Base-by-base conservation (phyloP, 2,113 vertebrate species). In the Pardalotus punctatus region DNA sequence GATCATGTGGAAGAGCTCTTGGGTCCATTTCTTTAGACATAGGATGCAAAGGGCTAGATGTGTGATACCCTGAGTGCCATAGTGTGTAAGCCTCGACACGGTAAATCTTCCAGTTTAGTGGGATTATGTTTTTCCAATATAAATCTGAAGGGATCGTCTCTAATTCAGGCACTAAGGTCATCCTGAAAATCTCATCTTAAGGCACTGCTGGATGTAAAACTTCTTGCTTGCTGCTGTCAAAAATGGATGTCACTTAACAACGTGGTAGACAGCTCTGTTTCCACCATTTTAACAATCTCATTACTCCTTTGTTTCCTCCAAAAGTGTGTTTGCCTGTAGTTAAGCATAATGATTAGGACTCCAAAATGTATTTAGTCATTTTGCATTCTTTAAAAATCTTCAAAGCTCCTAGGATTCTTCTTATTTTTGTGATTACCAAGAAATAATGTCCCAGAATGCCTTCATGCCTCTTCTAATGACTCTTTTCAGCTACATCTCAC, bases 401-500 rank as follows among this genome's bases (percentile, higher is more conserved):
- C 78, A 87, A 7, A 89, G 57, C 65, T 78, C 2, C 0, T 79
- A 71, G 48, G 29, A 56, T 74, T 86, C 28, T 83, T 83, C 67
- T 86, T 82, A 23, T 56, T 90, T 73, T 73, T 14, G 5, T 81
- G 79, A 95, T 74, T 95, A 66, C 64, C n/a, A 60, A 66, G 22
- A 73, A 88, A 45, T 73, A 64, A 40, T 81, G 42, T 90, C 81
- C 81, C 60, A 73, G 88, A 91, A 93, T 94, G n/a, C 81, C 56
- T 74, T 92, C 40, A 51, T 78, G 36, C 36, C 40, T 67, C 17
- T 88, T 81, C 64, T 90, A 58, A 78, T 94, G 40, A 36, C 47
- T 56, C 50, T 73, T 97, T 82, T 94, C 78, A 88, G 87, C 90
- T 88, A 86, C 90, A 64, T 91, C 92, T 96, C 81, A 78, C 85